Conservation (phyloP, 92 coral and sea anemone genomes). For the Phenganax subtilis region DNA sequence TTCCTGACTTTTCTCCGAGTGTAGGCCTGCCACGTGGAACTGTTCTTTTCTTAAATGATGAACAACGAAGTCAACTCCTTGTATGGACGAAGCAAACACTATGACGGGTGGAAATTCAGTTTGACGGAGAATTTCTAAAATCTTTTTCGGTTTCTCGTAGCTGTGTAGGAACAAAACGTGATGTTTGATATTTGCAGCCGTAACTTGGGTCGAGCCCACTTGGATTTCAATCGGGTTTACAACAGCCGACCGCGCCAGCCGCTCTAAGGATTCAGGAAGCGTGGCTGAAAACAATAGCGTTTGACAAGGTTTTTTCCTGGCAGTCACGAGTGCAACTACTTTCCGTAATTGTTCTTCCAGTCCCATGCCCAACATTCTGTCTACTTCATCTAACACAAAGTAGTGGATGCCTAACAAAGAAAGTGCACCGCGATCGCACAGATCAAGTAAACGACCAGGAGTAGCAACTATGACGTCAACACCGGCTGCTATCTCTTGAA, state of each 20-base stretch:
- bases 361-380: constrained; percentile 94
- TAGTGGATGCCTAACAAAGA: constrained; percentile 62
- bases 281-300: constrained; percentile 94
- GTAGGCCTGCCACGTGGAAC: constrained; percentile 92
- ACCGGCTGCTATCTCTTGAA: constrained; percentile 59
- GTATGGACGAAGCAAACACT: constrained; percentile 86
- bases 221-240: constrained; percentile 81
- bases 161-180: constrained; percentile 67
- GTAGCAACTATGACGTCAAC: constrained; percentile 86
- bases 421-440: constrained; percentile 81
- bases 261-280: constrained; percentile 83
- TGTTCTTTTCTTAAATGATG: constrained; percentile 81
- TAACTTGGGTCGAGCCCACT: constrained; percentile 81
- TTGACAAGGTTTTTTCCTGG: constrained; percentile 75
- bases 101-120: constrained; percentile 95
- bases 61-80: constrained; percentile 83
- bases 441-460: constrained; percentile 82
- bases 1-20: constrained; percentile 83
- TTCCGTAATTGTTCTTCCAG: constrained; percentile 93
- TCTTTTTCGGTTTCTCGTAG: constrained; percentile 72
- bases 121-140: constrained; percentile 68
- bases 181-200: constrained; percentile 80
- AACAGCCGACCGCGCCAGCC: constrained; percentile 95
- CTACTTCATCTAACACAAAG: constrained; percentile 94
- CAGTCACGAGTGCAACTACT: constrained; percentile 89